Evolutionary conservation across 2,888 invertebrate genomes (phyloP).

Genomic region (Saturnia japonica): DNA sequence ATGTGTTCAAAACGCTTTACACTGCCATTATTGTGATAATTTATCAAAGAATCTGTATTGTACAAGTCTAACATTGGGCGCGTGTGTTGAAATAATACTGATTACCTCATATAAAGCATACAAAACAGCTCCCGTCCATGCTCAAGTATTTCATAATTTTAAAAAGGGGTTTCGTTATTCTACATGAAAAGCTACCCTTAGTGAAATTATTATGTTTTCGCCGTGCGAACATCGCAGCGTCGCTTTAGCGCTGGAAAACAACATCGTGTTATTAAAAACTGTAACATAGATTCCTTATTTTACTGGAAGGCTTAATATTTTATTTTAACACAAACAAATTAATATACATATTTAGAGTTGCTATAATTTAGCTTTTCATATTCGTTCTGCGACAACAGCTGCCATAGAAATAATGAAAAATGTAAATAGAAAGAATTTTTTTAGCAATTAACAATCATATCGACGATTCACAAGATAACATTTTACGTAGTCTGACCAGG

Average conservation of each 20-base stretch:
- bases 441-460: no score
- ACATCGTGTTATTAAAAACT: constrained; percentile 48
- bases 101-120: background rate
- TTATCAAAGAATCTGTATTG: background rate
- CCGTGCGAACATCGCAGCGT: constrained; percentile 30
- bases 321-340: no score
- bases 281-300: constrained; percentile 14
- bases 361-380: no score
- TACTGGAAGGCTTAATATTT: background rate
- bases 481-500: no score
- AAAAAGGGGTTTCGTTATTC: constrained; percentile 16
- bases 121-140: background rate
- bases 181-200: constrained; percentile 15
- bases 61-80: background rate
- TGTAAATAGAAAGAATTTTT: no score
- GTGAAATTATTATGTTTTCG: constrained; percentile 14
- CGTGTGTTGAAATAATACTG: background rate
- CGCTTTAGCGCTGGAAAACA: constrained; percentile 31
- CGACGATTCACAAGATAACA: no score
- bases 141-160: constrained; percentile 15
- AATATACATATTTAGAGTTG: no score
- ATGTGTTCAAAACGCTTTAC: background rate
- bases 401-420: no score
- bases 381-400: no score
- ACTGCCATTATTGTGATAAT: background rate